Evolutionary conservation across 2,113 vertebrate species (phyloP).

Genomic region (Grammomys surdaster): DNA sequence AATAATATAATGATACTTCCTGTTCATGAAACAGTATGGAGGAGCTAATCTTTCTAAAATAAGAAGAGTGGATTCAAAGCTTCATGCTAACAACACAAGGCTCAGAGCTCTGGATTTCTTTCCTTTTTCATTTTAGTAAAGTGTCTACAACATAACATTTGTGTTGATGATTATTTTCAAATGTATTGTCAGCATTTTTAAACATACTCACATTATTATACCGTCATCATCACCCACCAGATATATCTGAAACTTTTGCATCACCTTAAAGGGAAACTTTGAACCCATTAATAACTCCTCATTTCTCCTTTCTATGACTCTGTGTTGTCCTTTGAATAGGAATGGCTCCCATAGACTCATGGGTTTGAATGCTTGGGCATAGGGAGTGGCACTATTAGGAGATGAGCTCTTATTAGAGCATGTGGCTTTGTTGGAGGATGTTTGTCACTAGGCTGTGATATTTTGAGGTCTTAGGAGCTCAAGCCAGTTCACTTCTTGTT

Average conservation of each 20-base stretch:
- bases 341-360: background rate
- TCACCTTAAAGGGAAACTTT: background rate
- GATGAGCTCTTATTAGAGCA: background rate
- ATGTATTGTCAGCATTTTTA: background rate
- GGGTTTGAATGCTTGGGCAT: background rate
- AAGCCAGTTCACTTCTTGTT: background rate
- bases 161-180: background rate
- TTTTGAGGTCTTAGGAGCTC: background rate
- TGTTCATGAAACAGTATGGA: background rate
- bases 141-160: background rate
- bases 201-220: background rate
- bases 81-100: background rate
- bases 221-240: background rate
- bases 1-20: constrained; percentile 37
- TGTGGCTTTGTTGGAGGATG: background rate
- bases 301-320: background rate
- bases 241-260: background rate
- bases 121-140: background rate
- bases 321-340: background rate
- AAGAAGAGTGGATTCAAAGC: constrained; percentile 6
- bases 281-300: background rate
- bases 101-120: background rate
- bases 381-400: background rate
- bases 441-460: background rate
- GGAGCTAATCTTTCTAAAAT: constrained; percentile 31